phyloP scores from a whole-genome alignment of 2,888 invertebrate species.

The Sialis fuliginosa region DNA sequence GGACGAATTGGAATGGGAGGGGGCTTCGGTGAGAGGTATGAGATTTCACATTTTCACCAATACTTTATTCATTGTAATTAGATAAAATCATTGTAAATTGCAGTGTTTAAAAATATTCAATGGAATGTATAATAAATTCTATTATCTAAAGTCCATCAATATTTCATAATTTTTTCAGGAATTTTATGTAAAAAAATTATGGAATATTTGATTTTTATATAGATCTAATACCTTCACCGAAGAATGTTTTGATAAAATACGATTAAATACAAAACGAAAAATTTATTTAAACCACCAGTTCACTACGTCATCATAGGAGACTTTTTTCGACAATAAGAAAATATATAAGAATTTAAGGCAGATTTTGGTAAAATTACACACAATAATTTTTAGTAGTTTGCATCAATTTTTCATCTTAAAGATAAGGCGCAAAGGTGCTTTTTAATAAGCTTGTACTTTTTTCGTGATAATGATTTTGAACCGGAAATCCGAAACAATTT shows the following conservation, averaged over 20 bases:
- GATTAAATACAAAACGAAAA: not conserved
- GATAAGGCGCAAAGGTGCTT: constrained; percentile 58
- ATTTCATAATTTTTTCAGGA: no score
- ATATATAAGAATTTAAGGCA: constrained; percentile 42
- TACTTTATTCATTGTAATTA: no score
- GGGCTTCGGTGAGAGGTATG: no score
- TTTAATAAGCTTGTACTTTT: constrained; percentile 56
- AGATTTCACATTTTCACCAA: no score
- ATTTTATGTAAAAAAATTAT: no score
- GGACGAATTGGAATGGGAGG: not conserved
- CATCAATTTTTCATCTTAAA: constrained; percentile 34
- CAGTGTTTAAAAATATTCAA: no score
- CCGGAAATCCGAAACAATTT: constrained; percentile 35
- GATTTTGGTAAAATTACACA: constrained; percentile 44
- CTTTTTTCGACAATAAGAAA: constrained; percentile 32
- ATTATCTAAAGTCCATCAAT: no score
- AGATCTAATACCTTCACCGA: no score
- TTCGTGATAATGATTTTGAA: constrained; percentile 38
- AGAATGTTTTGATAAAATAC: no score
- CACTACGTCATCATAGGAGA: constrained; percentile 28
- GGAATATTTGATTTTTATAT: no score
- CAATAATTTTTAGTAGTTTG: constrained; percentile 19
- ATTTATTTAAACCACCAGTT: constrained; percentile 9
- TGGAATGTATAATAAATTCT: no score
- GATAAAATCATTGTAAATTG: no score